These are phyloP conservation scores for Leucoraja ocellata DNA, from an alignment of 2,797 vertebrate genomes.

Conservation along the genomic window DNA sequence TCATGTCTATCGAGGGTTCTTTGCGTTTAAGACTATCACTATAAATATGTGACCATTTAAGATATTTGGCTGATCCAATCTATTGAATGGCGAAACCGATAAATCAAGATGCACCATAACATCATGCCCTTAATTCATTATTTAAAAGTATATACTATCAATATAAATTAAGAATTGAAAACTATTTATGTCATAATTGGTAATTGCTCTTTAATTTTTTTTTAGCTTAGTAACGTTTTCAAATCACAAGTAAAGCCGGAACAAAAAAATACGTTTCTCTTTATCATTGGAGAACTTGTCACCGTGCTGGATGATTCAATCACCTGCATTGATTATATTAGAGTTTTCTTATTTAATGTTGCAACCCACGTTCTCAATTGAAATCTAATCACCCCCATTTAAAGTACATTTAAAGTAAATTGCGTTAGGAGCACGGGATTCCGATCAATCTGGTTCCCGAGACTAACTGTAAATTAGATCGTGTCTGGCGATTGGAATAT, in stretches of 20 bases:
- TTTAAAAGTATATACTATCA: background rate
- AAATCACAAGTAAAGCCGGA: background rate
- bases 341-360: background rate
- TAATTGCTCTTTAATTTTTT: background rate
- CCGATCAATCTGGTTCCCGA: no score
- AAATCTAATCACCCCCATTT: background rate
- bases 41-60: background rate
- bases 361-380: background rate
- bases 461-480: slow-evolving; percentile 1
- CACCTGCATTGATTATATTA: no score
- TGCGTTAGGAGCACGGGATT: background rate
- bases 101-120: background rate
- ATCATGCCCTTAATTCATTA: background rate
- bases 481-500: background rate
- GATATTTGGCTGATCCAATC: background rate
- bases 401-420: background rate
- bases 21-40: background rate
- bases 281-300: background rate
- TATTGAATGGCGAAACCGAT: background rate
- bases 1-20: background rate
- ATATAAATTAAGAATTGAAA: background rate
- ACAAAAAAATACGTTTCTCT: background rate
- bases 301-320: background rate
- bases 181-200: background rate
- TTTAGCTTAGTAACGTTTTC: background rate